Conservation (phyloP, 35 echinoderm and acorn worm species). For the Ophioderma brevispina region DNA sequence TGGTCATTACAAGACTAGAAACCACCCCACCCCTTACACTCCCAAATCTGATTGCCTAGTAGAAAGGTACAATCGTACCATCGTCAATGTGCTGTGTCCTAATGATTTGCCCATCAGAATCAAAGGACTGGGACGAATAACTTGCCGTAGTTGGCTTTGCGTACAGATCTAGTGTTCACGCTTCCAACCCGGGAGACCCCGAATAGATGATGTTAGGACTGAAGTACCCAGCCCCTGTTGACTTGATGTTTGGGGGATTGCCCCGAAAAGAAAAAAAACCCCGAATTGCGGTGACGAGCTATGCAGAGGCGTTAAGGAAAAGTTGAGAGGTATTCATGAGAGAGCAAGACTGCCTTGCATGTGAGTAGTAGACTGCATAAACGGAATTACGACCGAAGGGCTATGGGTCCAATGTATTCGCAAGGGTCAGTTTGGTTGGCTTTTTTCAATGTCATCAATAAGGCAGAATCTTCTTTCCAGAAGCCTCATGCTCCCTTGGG, state of each 20-base stretch:
- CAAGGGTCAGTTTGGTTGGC: constrained; percentile 31
- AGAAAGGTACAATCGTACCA: constrained; percentile 26
- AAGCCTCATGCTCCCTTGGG: constrained; percentile 33
- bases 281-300: not conserved
- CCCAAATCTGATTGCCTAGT: constrained; percentile 27
- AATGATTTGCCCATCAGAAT: constrained; percentile 18
- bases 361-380: not conserved
- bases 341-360: constrained; percentile 10
- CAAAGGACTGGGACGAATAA: constrained; percentile 56
- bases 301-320: not conserved
- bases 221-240: constrained; percentile 17
- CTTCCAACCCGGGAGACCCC: constrained; percentile 28
- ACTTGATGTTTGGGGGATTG: not conserved
- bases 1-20: constrained; percentile 7
- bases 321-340: not conserved
- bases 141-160: constrained; percentile 30
- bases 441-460: constrained; percentile 37
- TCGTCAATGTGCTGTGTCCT: constrained; percentile 4
- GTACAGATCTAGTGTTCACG: constrained; percentile 13
- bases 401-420: not conserved
- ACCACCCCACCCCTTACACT: constrained; percentile 47
- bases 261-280: not conserved
- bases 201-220: constrained; percentile 52
- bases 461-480: no score
- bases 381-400: constrained; percentile 31